Evolutionary conservation across 2,113 vertebrate species (phyloP), one percentile per base, ranked within the genome.

Genomic region (Hucho hucho): DNA sequence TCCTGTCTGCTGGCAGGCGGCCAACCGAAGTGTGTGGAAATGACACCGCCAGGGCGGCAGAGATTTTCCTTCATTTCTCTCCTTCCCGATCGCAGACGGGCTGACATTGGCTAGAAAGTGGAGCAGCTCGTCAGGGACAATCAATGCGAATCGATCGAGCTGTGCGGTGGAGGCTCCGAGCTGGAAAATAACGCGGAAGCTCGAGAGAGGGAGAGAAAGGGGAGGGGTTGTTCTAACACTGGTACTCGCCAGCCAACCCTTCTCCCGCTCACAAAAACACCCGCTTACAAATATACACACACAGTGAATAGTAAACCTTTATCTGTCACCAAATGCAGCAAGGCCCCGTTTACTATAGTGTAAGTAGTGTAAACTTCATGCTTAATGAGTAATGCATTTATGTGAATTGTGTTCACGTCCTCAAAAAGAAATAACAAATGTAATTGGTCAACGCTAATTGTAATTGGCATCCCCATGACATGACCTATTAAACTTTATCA

Each of bases 91-190:
- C 92, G 93, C 93, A 94, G 94, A 94, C 95, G 93, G 95, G 94
- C 96, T 95, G 95, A 96, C 96, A 96, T 97, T 97, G 96, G 96
- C 95, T 97, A 93, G 95, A 98, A 98, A 97, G 95, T 98, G 95
- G 96, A 98, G 96, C 96, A 98, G 96, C 96, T 97, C 96, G 96
- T 97, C 96, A 96, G 96, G 96, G 96, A 96, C 96, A 95, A 97
- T 97, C 96, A 96, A 97, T 97, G 96, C 92, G 95, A 93, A 97
- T 97, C 96, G 96, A 98, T 98, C 93, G 95, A 93, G 93, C 91
- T 88, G 89, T 82, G 94, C 92, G 92, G 93, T 88, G 79, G 90
- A 92, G 89, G 90, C 94, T 94, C 92, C 93, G 93, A 92, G 92
- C 91, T 92, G 92, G 92, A 93, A 93, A 93, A 94, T 89, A 93